phyloP scores from a whole-genome alignment of 2,888 invertebrate species.

The Mechanitis mazaeus region DNA sequence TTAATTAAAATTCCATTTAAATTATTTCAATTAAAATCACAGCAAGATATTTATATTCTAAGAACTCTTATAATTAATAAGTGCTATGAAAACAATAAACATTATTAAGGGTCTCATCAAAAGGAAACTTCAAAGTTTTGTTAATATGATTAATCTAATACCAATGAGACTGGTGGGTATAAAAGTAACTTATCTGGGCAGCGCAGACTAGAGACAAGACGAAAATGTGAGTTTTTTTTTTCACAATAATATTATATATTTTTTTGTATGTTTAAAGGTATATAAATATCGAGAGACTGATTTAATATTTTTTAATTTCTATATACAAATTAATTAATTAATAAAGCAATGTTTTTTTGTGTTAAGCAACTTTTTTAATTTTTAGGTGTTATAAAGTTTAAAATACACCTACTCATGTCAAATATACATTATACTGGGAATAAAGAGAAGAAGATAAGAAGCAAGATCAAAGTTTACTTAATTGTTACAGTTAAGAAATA shows the following conservation, averaged over 20 bases:
- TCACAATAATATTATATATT: not conserved
- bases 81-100: constrained; percentile 1
- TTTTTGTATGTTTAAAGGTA: not conserved
- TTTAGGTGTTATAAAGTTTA: too few relatives aligned
- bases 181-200: constrained; percentile 12
- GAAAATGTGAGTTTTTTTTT: not conserved
- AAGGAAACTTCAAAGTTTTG: constrained; percentile 38
- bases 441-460: too few relatives aligned
- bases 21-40: not conserved
- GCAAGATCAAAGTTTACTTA: too few relatives aligned
- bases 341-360: too few relatives aligned
- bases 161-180: constrained; percentile 41
- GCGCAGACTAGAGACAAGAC: constrained; percentile 12
- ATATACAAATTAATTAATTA: too few relatives aligned
- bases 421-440: too few relatives aligned
- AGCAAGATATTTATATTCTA: not conserved
- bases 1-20: not conserved
- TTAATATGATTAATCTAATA: constrained; percentile 61
- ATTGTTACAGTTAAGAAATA: too few relatives aligned
- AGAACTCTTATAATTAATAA: constrained; percentile 1
- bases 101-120: constrained; percentile 16
- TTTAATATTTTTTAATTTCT: too few relatives aligned
- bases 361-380: too few relatives aligned
- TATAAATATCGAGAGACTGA: too few relatives aligned
- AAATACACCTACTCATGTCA: too few relatives aligned